Evolutionary conservation across 2,888 invertebrate genomes (phyloP), one percentile per base, ranked within the genome.

Genomic region (Shargacucullia verbasci): DNA sequence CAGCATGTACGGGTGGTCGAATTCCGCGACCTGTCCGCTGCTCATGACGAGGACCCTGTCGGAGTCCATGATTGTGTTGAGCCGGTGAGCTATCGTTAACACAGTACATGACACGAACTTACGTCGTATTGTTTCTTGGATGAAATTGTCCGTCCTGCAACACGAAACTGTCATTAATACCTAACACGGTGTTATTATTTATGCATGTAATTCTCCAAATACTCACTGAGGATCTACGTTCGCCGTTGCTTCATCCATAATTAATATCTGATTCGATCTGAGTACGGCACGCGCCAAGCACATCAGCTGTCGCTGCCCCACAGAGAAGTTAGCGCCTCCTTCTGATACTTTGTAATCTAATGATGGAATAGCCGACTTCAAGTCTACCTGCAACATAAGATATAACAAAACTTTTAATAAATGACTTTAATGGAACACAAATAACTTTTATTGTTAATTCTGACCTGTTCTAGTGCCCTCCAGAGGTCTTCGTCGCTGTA

Each of bases 181-280:
- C 43, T 15, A 45, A 27, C 38, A 8, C 13, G 15, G 15, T 25
- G 14, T 29, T 47, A 39, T 37, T 31, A 47, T 38, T 4, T 37
- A 50, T 57, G 35, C 27, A 50, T 29, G 41, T 40, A 41, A 48
- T 45, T 29, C 43, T 40, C 25, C 43, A 39, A 53, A 47, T 45
- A 87, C 92, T 85, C 70, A 94, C 94, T 97, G 97, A 33, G 97
- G 97, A 91, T 99, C 98, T 2, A 98, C 98, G 83, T 98, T 98
- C 2, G 98, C 98, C 0, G 98, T 98, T 4, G 98, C 98, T 91
- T 99, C 99, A 82, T 99, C 98, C 91, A 99, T 95, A 76, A 98
- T 96, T 10, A 99, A 92, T 76, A 99, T 96, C 80, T 95, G 96
- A 86, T 98, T 98, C 70, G 97, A 96, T 49, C 97, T 94, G 7